Evolutionary conservation across 2,888 invertebrate species (phyloP).

Genomic region (Uropetala carovei): DNA sequence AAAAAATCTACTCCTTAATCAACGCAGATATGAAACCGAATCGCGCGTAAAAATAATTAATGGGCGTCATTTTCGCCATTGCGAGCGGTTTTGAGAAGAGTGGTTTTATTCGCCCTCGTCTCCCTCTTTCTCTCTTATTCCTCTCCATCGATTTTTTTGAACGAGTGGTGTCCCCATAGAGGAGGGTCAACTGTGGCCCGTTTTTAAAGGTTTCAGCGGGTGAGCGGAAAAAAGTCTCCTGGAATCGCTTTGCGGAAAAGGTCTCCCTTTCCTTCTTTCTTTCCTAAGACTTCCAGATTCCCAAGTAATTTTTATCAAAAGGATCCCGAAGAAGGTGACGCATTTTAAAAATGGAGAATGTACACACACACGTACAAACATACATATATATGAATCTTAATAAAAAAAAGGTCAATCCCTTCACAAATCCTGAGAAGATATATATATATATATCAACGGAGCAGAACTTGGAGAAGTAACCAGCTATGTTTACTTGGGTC

Average conservation of each 20-base stretch:
- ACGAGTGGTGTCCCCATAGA: not conserved
- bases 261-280: not conserved
- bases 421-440: too few species aligned
- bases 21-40: not conserved
- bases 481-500: too few species aligned
- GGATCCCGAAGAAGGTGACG: not conserved
- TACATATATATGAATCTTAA: too few species aligned
- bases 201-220: slow-evolving; percentile 10
- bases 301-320: not conserved
- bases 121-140: not conserved
- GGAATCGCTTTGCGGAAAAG: not conserved
- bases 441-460: too few species aligned
- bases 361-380: too few species aligned
- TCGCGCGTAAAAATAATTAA: not conserved
- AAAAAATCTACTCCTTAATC: not conserved
- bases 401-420: too few species aligned
- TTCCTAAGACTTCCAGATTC: not conserved
- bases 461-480: too few species aligned
- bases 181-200: slow-evolving; percentile 3
- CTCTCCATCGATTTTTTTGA: not conserved
- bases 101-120: not conserved
- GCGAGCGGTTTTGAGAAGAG: not conserved
- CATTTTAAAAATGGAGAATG: too few species aligned
- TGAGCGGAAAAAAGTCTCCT: not conserved
- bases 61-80: not conserved